phyloP scores from a whole-genome alignment of 2,113 vertebrate species.

The Paralichthys olivaceus region DNA sequence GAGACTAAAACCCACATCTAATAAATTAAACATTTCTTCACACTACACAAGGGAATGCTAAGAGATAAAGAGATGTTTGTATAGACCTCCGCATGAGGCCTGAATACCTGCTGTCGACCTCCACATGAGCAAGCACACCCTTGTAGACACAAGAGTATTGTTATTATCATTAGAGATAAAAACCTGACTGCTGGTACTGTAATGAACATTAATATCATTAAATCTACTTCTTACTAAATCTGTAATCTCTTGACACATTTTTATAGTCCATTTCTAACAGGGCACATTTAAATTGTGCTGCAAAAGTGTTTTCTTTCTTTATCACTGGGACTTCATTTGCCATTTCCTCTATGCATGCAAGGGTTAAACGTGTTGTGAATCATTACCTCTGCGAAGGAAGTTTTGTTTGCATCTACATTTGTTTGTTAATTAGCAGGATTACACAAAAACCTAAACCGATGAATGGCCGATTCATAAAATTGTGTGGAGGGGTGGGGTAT shows the following conservation, averaged over 20 bases:
- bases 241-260: background rate
- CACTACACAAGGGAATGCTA: background rate
- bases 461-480: no score
- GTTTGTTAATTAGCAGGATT: no score
- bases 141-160: conserved; percentile 16
- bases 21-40: background rate
- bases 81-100: background rate
- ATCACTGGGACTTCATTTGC: background rate
- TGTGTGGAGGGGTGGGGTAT: no score
- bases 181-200: background rate
- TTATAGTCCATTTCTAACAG: background rate
- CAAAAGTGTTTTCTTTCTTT: background rate
- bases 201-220: conserved; percentile 4
- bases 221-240: conserved; percentile 4
- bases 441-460: no score
- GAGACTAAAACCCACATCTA: background rate
- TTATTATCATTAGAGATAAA: conserved; percentile 13
- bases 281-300: background rate
- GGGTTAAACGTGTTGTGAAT: no score
- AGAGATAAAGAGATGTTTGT: background rate
- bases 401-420: no score
- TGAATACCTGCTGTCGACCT: background rate
- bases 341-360: background rate
- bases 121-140: conserved; percentile 6
- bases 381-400: no score